phyloP scores from a whole-genome alignment of 2,888 invertebrate species.

The Limenitis camilla region DNA sequence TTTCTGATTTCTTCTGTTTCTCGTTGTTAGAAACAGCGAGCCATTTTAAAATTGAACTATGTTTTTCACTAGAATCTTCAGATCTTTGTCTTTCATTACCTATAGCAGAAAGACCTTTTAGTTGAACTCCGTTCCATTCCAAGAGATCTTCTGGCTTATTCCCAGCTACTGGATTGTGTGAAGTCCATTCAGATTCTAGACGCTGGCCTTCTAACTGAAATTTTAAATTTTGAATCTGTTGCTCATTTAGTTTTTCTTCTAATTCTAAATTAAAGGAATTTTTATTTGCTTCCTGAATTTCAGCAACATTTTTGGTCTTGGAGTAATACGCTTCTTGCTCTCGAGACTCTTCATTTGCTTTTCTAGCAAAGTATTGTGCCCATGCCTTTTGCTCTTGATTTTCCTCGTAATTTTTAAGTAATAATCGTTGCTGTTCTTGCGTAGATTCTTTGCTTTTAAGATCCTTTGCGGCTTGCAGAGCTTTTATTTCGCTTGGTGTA shows the following conservation, averaged over 20 bases:
- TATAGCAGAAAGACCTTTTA: constrained; percentile 16
- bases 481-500: constrained; percentile 50
- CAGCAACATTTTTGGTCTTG: neutral
- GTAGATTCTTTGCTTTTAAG: constrained; percentile 24
- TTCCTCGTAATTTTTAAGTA: constrained; percentile 17
- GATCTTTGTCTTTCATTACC: constrained; percentile 9
- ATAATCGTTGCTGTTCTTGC: constrained; percentile 17
- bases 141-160: constrained; percentile 19
- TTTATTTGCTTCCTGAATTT: constrained; percentile 2
- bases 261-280: neutral
- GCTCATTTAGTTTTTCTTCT: neutral
- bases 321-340: neutral
- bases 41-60: constrained; percentile 31
- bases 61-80: constrained; percentile 5
- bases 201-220: constrained; percentile 5
- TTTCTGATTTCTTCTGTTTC: constrained; percentile 25
- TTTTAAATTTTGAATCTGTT: neutral
- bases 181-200: constrained; percentile 22
- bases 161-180: constrained; percentile 22
- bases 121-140: constrained; percentile 25
- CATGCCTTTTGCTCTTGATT: constrained; percentile 1
- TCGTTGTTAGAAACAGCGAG: constrained; percentile 37
- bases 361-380: neutral
- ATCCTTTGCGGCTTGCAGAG: constrained; percentile 31
- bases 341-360: neutral